Conservation (phyloP, 1,140 invertebrate genomes). For the Sitobion miscanthi region DNA sequence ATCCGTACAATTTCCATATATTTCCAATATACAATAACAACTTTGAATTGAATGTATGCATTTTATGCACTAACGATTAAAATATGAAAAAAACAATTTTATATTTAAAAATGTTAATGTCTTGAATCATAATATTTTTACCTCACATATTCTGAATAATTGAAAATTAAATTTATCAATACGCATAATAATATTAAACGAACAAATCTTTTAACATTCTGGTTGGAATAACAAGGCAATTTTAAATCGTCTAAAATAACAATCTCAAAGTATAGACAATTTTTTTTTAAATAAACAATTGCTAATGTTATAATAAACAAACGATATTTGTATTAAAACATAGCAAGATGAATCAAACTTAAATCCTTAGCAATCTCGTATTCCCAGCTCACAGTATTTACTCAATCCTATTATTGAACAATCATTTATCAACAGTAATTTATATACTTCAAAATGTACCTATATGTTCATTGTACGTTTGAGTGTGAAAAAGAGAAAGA, state of each 20-base stretch:
- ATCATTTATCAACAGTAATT: neutral
- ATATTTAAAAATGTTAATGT: neutral
- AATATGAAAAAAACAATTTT: neutral
- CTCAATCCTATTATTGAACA: no score
- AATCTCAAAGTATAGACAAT: no score
- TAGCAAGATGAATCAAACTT: neutral
- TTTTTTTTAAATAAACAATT: no score
- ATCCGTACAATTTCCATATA: neutral
- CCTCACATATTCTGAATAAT: neutral
- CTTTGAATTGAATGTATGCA: neutral
- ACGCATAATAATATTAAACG: neutral
- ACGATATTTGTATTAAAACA: no score
- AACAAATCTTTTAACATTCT: neutral
- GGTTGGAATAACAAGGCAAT: no score
- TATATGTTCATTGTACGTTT: neutral
- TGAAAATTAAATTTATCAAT: neutral
- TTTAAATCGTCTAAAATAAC: no score
- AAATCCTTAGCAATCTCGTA: neutral
- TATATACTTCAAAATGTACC: neutral
- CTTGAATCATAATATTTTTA: neutral
- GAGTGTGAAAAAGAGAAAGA: neutral
- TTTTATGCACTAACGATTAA: neutral
- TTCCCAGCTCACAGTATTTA: neutral
- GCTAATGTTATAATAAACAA: no score
- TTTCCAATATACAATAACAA: neutral